Base-by-base conservation (phyloP, 2,888 invertebrate species). In the Rhingia campestris region DNA sequence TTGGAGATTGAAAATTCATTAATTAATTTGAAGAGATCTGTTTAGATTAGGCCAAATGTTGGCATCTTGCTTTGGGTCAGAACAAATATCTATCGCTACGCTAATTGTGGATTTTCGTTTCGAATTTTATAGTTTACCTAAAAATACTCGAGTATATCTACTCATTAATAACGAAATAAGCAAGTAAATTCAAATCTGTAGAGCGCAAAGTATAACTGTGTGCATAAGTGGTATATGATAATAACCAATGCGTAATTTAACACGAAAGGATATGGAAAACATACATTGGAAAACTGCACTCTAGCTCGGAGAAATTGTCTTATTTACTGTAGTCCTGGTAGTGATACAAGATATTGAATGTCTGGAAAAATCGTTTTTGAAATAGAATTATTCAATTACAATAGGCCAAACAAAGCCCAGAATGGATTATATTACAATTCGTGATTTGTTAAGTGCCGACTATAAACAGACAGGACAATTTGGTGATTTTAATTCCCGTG, bases 1-100 rank as follows among this genome's bases (percentile, higher is more conserved):
- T 47, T 32, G 33, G 45, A 6, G 12, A 53, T 32, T 22, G 49
- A 9, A 66, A 54, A 54, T 67, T 67, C 66, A 67, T 67, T 67
- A 53, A 67, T 67, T 53, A 67, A 67, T 33, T 6, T 41, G 12
- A 43, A 35, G 43, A 37, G 6, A 63, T 37, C 54, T 64, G 64
- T 64, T 64, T 64, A 51, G 51, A 64, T 51, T 32, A n/a, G 37
- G 30, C 7, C 41, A 64, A 51, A 32, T 64, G 64, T 49, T 32
- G 39, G 39, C 64, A 64, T 49, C 39, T 41, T 39, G 64, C 30
- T 22, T 22, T 22, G 22, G 22, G 22, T 22, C 22, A 1, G 41
- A 32, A 30, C n/a, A 39, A 37, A 41, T 2, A 39, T 49, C 22
- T 22, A 22, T 22, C 22, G 22, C 22, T 22, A 22, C 7, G 7